Conservation (phyloP, 2,888 invertebrate species). For the Phengaris arion region DNA sequence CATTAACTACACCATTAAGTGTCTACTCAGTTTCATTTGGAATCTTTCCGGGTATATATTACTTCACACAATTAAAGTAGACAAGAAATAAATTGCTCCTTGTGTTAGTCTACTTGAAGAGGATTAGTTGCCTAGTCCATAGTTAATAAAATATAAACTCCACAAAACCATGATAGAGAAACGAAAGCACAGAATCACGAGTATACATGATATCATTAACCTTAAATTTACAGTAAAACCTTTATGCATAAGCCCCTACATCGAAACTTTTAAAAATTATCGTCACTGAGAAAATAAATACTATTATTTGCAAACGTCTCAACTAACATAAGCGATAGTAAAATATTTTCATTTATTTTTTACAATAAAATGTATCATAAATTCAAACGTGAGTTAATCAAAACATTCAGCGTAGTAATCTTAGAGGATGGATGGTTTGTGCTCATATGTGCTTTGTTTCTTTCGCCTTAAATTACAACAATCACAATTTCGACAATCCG, state of each 20-base stretch:
- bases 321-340: slow-evolving; percentile 77
- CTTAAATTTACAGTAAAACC: slow-evolving; percentile 60
- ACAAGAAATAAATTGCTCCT: slow-evolving; percentile 39
- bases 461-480: slow-evolving; percentile 69
- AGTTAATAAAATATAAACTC: slow-evolving; percentile 47
- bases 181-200: slow-evolving; percentile 54
- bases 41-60: slow-evolving; percentile 73
- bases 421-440: slow-evolving; percentile 78
- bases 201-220: slow-evolving; percentile 50
- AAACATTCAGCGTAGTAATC: slow-evolving; percentile 74
- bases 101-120: slow-evolving; percentile 34
- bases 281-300: slow-evolving; percentile 71
- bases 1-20: slow-evolving; percentile 68
- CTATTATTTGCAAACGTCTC: slow-evolving; percentile 74
- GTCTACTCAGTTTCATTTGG: slow-evolving; percentile 65
- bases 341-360: slow-evolving; percentile 69
- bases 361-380: slow-evolving; percentile 79
- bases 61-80: slow-evolving; percentile 62
- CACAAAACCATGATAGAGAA: slow-evolving; percentile 54
- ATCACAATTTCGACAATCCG: slow-evolving; percentile 63
- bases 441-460: slow-evolving; percentile 76
- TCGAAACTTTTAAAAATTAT: slow-evolving; percentile 63
- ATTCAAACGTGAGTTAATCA: slow-evolving; percentile 77
- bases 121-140: slow-evolving; percentile 39
- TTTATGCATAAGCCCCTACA: slow-evolving; percentile 61